Conservation (phyloP, 2,888 invertebrate genomes). For the Argyra leucocephala region DNA sequence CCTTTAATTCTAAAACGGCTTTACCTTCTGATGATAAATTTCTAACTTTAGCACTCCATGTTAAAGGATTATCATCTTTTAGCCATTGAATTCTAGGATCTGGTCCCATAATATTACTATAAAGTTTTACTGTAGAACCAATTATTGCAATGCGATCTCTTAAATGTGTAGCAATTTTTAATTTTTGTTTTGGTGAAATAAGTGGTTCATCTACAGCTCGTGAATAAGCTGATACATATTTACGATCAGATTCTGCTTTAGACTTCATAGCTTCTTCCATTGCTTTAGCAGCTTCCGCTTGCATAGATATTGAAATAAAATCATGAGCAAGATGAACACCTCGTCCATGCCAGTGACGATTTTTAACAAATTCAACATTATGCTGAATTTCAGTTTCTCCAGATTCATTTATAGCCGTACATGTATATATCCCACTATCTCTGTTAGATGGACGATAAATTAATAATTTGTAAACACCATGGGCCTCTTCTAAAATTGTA, state of each 20-base stretch:
- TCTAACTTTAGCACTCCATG: slow-evolving; percentile 49
- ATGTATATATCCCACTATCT: slow-evolving; percentile 59
- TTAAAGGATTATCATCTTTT: slow-evolving; percentile 57
- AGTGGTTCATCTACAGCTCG: slow-evolving; percentile 32
- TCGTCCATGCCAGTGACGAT: slow-evolving; percentile 44
- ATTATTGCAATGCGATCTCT: slow-evolving; percentile 67
- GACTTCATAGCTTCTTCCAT: slow-evolving; percentile 41
- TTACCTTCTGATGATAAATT: slow-evolving; percentile 58
- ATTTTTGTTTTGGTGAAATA: slow-evolving; percentile 39
- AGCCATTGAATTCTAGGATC: slow-evolving; percentile 65
- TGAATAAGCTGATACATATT: slow-evolving; percentile 29
- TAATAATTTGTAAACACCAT: slow-evolving; percentile 47
- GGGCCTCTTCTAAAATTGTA: slow-evolving; percentile 40
- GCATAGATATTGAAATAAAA: slow-evolving; percentile 35
- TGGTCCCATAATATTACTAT: slow-evolving; percentile 65
- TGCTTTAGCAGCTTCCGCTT: slow-evolving; percentile 34
- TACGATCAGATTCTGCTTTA: slow-evolving; percentile 39
- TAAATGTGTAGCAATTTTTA: slow-evolving; percentile 61
- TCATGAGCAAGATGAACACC: slow-evolving; percentile 41
- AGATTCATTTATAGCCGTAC: slow-evolving; percentile 58
- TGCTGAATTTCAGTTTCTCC: slow-evolving; percentile 49
- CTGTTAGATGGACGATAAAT: slow-evolving; percentile 48
- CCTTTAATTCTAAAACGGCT: slow-evolving; percentile 62
- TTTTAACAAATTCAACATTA: slow-evolving; percentile 47
- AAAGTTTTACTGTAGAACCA: slow-evolving; percentile 65